A percentile compares a stretch with the other conserved stretches of the same genome.
These are phyloP conservation scores for Epizoanthus stellaris DNA, from an alignment of 92 coral and sea anemone genomes.

Conservation along the genomic window DNA sequence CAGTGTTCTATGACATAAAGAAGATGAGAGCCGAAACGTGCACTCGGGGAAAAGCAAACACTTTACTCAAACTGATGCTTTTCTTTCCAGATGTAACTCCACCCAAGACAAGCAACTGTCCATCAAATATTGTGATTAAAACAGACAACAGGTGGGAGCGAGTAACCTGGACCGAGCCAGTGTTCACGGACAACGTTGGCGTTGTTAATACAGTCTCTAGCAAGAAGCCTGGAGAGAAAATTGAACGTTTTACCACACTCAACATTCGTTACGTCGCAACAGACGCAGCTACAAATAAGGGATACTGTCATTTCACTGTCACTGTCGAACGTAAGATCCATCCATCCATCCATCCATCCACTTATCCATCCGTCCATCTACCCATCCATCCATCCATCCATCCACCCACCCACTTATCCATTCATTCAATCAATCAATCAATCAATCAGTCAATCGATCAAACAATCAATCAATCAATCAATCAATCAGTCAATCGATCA, in stretches of 20 bases:
- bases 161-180: conserved; percentile 84
- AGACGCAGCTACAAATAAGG: conserved; percentile 89
- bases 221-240: conserved; percentile 81
- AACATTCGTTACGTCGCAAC: conserved; percentile 80
- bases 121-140: conserved; percentile 43
- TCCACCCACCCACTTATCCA: not conserved
- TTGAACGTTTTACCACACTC: conserved; percentile 75
- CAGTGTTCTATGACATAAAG: too few species aligned
- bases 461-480: too few species aligned
- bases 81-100: conserved; percentile 75
- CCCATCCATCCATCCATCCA: not conserved
- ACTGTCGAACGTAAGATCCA: conserved; percentile 67
- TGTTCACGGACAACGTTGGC: conserved; percentile 92
- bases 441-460: too few species aligned
- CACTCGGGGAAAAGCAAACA: too few species aligned
- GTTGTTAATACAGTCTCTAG: conserved; percentile 68
- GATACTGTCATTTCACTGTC: conserved; percentile 73
- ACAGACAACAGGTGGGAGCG: conserved; percentile 41
- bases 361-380: not conserved
- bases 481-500: too few species aligned
- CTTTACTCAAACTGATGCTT: not conserved
- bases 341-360: not conserved
- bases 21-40: too few species aligned
- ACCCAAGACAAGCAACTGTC: conserved; percentile 77
- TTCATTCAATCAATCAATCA: too few species aligned